phyloP scores from a whole-genome alignment of 2,113 vertebrate genomes.

The Ptyas mucosa region DNA sequence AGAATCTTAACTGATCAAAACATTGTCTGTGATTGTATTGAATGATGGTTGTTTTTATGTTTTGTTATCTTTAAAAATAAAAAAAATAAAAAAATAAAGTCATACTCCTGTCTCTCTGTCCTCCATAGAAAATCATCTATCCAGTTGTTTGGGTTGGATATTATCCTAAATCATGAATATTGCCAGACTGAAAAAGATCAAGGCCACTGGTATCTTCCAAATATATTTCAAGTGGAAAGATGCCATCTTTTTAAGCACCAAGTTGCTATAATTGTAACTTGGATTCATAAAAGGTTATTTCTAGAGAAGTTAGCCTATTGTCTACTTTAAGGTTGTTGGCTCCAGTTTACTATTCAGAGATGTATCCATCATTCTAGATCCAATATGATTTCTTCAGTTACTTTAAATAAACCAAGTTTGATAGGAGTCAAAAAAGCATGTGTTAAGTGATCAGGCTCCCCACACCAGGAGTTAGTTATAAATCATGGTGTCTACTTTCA shows the following conservation, averaged over 20 bases:
- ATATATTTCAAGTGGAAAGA: neutral
- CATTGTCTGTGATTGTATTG: too few species aligned
- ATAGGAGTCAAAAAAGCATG: neutral
- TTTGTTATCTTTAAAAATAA: too few species aligned
- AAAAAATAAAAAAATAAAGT: too few species aligned
- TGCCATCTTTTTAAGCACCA: neutral
- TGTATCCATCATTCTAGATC: neutral
- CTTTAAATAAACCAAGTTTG: neutral
- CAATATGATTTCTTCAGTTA: neutral
- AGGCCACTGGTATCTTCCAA: neutral
- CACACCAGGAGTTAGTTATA: neutral
- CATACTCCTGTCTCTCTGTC: neutral
- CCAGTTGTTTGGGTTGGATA: neutral
- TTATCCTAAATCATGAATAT: neutral
- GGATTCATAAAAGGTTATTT: neutral
- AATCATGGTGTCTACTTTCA: neutral
- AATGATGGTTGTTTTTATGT: too few species aligned
- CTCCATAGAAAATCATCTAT: neutral
- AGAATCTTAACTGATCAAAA: too few species aligned
- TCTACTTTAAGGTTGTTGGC: neutral
- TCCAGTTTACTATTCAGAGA: neutral
- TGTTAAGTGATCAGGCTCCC: neutral
- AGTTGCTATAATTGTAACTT: neutral
- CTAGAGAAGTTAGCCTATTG: neutral
- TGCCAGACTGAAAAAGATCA: neutral